Base-by-base conservation (phyloP, 1,140 invertebrate species). In the Camponotus vicinus region DNA sequence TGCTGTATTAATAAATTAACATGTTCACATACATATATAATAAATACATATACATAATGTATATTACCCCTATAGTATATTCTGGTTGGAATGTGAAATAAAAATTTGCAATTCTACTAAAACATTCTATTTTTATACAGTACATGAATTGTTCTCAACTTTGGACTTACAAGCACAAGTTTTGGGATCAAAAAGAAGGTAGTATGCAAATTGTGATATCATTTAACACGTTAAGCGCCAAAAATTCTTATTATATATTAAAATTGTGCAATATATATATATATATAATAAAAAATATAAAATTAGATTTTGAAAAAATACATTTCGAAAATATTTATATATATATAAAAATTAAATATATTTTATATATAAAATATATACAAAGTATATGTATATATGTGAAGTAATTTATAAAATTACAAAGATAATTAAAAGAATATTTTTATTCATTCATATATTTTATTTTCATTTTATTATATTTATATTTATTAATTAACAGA, bases 61-160 rank as follows among this genome's bases (percentile, higher is more conserved):
- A 45, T 82, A 49, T 75, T 73, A 73, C 5, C 13, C 32, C 42
- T 75, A n/a, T 73, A 83, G 55, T 73, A 2, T 83, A 83, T 7
- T 49, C 69, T 61, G 69, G 69, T 83, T 37, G 69, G 85, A 75
- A 91, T 88, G 78, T 84, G 45, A 88, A 85, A 77, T 88, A 90
- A 79, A 84, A 85, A 89, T 78, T 82, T 85, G 49, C n/a, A 52
- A 86, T 32, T 59, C 27, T 73, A 67, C 69, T 85, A 90, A 75
- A 90, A 85, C 49, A 52, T 86, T 63, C 71, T 89, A 76, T 93
- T 93, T 93, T 90, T 92, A 88, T 84, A 89, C 91, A 94, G 92
- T 92, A 92, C 90, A 94, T 90, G 91, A 92, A 83, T 90, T 94
- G 85, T 80, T 92, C 75, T 86, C 92, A 85, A 93, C 88, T 90